These are phyloP conservation scores for Oeneis ivallda DNA, from an alignment of 2,888 invertebrate genomes.

Conservation along the genomic window DNA sequence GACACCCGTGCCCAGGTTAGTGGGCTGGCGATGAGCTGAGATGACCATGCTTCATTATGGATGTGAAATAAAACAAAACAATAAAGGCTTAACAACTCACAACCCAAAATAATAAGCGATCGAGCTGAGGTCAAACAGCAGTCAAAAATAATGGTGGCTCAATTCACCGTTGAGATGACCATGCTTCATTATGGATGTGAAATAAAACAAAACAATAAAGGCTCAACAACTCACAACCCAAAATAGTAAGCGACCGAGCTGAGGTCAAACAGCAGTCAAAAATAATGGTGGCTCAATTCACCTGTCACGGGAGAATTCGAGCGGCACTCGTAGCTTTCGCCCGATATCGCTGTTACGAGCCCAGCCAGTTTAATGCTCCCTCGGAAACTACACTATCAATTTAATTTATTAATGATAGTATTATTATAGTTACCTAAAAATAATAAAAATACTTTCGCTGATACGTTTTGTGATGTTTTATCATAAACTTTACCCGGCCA, in stretches of 20 bases:
- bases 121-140: too few species aligned
- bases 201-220: background rate
- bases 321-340: constrained; percentile 37
- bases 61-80: background rate
- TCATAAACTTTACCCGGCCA: too few species aligned
- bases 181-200: too few species aligned
- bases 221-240: background rate
- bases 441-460: too few species aligned
- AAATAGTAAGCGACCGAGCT: background rate
- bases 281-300: constrained; percentile 44
- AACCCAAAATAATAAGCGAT: too few species aligned
- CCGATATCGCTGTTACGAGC: constrained; percentile 55
- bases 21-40: too few species aligned
- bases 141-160: too few species aligned
- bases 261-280: constrained; percentile 41
- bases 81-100: too few species aligned
- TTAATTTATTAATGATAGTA: constrained; percentile 47
- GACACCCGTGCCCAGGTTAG: too few species aligned
- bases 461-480: too few species aligned
- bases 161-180: too few species aligned
- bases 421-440: constrained; percentile 1
- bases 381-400: constrained; percentile 53
- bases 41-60: too few species aligned
- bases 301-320: constrained; percentile 56
- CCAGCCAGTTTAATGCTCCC: constrained; percentile 59